phyloP scores from a whole-genome alignment of 2,888 invertebrate species.

The Atherix ibis region DNA sequence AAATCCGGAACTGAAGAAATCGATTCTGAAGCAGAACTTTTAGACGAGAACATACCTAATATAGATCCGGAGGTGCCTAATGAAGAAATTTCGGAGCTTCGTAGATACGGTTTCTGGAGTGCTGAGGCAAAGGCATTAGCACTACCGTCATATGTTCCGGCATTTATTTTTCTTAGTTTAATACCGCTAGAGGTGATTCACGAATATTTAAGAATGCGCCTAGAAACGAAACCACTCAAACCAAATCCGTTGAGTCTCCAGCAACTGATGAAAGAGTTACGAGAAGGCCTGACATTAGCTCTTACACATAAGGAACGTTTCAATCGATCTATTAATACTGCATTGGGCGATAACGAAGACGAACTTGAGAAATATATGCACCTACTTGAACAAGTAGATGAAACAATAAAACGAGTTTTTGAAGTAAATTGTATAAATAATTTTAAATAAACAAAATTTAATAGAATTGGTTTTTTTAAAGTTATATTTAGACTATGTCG shows the following conservation, averaged over 20 bases:
- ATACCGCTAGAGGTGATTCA: conserved; percentile 84
- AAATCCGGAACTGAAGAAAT: conserved; percentile 30
- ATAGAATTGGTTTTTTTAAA: conserved; percentile 24
- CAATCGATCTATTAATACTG: conserved; percentile 45
- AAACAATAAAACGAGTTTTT: conserved; percentile 56
- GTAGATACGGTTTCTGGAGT: conserved; percentile 58
- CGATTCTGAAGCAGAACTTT: conserved; percentile 28
- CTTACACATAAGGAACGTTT: conserved; percentile 66
- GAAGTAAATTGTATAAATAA: conserved; percentile 44
- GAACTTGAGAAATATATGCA: conserved; percentile 37
- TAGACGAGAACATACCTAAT: conserved; percentile 30
- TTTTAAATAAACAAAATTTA: too few species aligned
- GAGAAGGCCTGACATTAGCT: conserved; percentile 75
- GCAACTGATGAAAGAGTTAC: conserved; percentile 78
- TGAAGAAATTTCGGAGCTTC: conserved; percentile 26
- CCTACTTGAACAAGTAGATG: conserved; percentile 56
- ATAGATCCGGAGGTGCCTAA: conserved; percentile 29
- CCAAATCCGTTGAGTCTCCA: conserved; percentile 76
- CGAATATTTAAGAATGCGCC: conserved; percentile 71
- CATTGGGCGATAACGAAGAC: conserved; percentile 35
- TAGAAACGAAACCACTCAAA: conserved; percentile 66
- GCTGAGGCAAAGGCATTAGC: conserved; percentile 57
- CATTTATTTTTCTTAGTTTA: conserved; percentile 71
- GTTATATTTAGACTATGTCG: conserved; percentile 76
- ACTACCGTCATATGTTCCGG: conserved; percentile 70